These are phyloP conservation scores for Salvelinus namaycush DNA, from an alignment of 2,113 vertebrate species.

Conservation along the genomic window DNA sequence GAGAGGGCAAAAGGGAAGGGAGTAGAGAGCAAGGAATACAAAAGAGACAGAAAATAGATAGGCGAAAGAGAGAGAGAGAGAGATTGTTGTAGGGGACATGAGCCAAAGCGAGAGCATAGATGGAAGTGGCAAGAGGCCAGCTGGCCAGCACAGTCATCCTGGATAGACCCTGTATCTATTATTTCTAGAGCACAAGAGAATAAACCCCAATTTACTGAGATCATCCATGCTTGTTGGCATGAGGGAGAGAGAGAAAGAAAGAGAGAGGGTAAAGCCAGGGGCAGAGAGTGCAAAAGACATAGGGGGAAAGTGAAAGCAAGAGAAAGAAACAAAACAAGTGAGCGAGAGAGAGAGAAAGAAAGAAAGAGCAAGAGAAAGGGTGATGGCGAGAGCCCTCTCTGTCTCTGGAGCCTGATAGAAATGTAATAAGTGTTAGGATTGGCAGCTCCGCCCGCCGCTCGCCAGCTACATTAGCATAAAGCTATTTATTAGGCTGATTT, in stretches of 20 bases:
- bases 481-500: slow-evolving; percentile 85
- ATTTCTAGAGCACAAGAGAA: neutral
- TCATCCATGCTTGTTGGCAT: neutral
- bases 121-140: slow-evolving; percentile 1
- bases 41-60: neutral
- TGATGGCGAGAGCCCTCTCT: slow-evolving; percentile 3
- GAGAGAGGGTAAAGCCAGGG: neutral
- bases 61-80: neutral
- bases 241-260: neutral
- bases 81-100: neutral
- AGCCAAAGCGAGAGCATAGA: neutral
- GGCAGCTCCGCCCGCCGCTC: slow-evolving; percentile 70
- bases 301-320: neutral
- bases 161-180: neutral
- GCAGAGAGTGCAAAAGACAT: neutral
- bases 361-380: neutral
- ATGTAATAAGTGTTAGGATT: slow-evolving; percentile 76
- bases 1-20: neutral
- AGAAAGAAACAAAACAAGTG: neutral
- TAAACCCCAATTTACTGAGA: neutral
- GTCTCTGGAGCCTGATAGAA: slow-evolving; percentile 48
- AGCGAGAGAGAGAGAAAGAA: neutral
- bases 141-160: neutral
- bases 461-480: slow-evolving; percentile 78
- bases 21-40: neutral